These are phyloP conservation scores for Manis javanica DNA, from an alignment of 2,797 vertebrate species.

Conservation along the genomic window DNA sequence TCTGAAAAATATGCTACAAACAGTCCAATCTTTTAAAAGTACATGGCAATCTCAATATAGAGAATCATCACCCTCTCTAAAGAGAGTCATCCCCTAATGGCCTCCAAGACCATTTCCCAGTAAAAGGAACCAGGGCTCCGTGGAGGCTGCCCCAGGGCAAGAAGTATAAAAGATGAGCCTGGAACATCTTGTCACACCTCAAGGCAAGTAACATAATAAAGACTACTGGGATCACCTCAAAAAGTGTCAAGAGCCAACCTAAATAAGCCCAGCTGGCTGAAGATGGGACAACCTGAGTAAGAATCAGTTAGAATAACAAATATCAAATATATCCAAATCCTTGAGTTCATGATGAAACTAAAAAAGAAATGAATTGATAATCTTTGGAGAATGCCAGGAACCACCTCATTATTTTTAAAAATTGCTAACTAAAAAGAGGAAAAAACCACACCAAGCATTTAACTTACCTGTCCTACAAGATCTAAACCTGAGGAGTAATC, in stretches of 20 bases:
- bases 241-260: neutral
- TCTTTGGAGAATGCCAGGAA: neutral
- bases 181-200: neutral
- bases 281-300: neutral
- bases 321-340: neutral
- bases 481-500: neutral
- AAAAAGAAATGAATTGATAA: neutral
- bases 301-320: neutral
- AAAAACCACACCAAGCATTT: neutral
- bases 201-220: neutral
- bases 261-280: neutral
- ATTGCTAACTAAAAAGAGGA: neutral
- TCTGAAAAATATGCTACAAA: neutral
- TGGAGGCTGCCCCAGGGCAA: neutral
- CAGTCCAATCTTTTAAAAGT: neutral
- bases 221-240: neutral
- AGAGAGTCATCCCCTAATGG: neutral
- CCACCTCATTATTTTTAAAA: neutral
- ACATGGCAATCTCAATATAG: neutral
- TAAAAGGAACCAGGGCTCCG: neutral
- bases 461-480: neutral
- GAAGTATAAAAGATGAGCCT: neutral
- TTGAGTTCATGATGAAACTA: neutral
- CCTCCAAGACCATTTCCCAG: neutral
- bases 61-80: neutral